A percentile compares a stretch with the other conserved stretches of the same genome.
phyloP scores from a whole-genome alignment of 2,888 invertebrate genomes.

The Augiades crinisus region DNA sequence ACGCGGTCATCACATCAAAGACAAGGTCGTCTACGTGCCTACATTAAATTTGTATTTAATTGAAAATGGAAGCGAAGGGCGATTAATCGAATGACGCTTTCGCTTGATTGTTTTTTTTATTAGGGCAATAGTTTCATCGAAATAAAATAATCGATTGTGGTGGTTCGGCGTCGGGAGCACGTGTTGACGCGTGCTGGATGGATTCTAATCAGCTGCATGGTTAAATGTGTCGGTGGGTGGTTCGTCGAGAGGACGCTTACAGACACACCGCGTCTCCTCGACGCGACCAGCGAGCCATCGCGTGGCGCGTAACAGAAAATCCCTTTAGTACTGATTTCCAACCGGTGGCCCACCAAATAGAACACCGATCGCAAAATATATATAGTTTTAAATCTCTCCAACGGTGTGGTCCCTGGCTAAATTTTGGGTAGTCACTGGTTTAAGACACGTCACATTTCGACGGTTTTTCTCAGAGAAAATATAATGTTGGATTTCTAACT shows the following conservation, averaged over 20 bases:
- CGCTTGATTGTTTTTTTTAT: constrained; percentile 61
- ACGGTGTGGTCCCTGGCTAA: too few species aligned
- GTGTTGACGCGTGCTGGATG: constrained; percentile 40
- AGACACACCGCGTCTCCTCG: constrained; percentile 38
- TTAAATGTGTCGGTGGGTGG: constrained; percentile 35
- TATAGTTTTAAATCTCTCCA: too few species aligned
- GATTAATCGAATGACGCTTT: constrained; percentile 62
- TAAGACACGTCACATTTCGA: constrained; percentile 34
- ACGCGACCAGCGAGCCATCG: constrained; percentile 27
- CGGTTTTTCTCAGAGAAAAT: not conserved
- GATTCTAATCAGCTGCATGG: constrained; percentile 20
- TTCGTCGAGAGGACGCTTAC: constrained; percentile 48
- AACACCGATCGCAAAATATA: too few species aligned
- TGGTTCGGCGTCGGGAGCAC: constrained; percentile 49
- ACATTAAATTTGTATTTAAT: constrained; percentile 39
- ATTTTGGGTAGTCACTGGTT: too few species aligned
- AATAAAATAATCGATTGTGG: constrained; percentile 54
- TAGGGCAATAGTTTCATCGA: constrained; percentile 54
- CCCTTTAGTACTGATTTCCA: too few species aligned
- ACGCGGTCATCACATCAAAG: constrained; percentile 26
- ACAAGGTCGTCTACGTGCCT: constrained; percentile 32
- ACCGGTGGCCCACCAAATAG: too few species aligned
- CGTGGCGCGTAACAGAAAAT: constrained; percentile 36
- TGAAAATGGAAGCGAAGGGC: constrained; percentile 54
- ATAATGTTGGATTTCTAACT: too few species aligned